Base-by-base conservation (phyloP, 2,888 invertebrate genomes). In the Seira sanloemensis region DNA sequence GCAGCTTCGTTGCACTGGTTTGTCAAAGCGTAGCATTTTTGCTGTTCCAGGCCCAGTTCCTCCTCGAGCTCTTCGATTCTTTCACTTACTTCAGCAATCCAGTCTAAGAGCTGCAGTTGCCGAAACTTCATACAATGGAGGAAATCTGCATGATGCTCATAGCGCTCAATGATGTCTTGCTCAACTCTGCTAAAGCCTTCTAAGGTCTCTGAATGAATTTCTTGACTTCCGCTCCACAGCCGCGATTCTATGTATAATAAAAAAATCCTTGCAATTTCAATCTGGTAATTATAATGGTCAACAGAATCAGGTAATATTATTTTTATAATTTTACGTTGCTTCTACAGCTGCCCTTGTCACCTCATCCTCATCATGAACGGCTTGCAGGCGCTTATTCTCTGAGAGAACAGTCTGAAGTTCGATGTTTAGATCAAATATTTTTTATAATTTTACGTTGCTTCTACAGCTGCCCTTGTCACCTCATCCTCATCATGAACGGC, bases 61-160 rank as follows among this genome's bases (percentile, higher is more conserved):
- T 66, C 25, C 19, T 1, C 16, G 66, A 71, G 21, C 1, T 37
- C 18, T 0, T 46, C 46, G 23, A 71, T 75, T 50, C 71, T 37
- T 7, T 27, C 19, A 7, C 27, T 19, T 0, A 7, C 12, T 1
- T 68, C 69, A 5, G 65, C 80, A 4, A 81, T 69, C 69, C 75
- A 74, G 1, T 50, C 1, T 21, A 73, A 26, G 9, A 81, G 16
- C 16, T 81, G 75, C 2, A 68, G 2, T 23, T 81, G 81, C 18
- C 81, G 27, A 26, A 62, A 71, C 27, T 81, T 81, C 37, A 75
- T n/a, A 18, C 50, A 24, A 21, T 62, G 50, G 19, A 76, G 0
- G 23, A 81, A 81, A 12, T 81, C 71, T 65, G 75, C 75, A 12
- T 69, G 68, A 7, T 25, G 71, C 25, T 80, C 80, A 27, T 80